phyloP scores from a whole-genome alignment of 2,888 invertebrate genomes.

The Clanis bilineata region DNA sequence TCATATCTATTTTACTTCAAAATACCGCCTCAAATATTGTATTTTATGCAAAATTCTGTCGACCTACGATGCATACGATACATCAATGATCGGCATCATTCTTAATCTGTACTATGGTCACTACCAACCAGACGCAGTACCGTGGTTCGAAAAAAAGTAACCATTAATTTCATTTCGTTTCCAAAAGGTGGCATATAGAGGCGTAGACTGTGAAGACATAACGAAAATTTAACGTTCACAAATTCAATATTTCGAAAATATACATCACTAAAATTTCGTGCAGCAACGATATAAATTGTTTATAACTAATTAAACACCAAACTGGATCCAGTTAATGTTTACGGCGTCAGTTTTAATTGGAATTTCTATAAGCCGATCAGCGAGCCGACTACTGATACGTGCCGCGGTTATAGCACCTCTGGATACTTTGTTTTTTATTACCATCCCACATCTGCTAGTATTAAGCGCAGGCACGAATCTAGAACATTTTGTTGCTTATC shows the following conservation, averaged over 20 bases:
- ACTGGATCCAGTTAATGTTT: slow-evolving; percentile 24
- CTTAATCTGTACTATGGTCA: too few relatives aligned
- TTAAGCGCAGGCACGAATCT: neutral
- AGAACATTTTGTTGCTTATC: neutral
- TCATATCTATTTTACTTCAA: neutral
- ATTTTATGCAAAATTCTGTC: too few relatives aligned
- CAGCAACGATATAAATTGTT: slow-evolving; percentile 22
- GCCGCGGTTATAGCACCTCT: slow-evolving; percentile 11
- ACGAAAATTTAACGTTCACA: too few relatives aligned
- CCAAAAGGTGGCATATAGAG: too few relatives aligned
- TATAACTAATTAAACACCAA: slow-evolving; percentile 37
- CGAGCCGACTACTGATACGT: slow-evolving; percentile 9
- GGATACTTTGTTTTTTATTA: slow-evolving; percentile 14
- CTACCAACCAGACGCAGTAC: too few relatives aligned
- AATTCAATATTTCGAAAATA: neutral
- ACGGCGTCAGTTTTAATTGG: slow-evolving; percentile 39
- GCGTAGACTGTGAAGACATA: too few relatives aligned
- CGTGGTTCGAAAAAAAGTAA: too few relatives aligned
- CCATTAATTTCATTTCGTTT: too few relatives aligned
- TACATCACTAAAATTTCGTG: neutral
- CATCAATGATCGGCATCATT: too few relatives aligned
- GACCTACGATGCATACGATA: too few relatives aligned
- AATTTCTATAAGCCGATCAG: slow-evolving; percentile 37
- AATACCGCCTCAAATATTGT: neutral
- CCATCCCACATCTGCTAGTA: slow-evolving; percentile 9